Evolutionary conservation across 2,888 invertebrate genomes (phyloP).

Genomic region (Thyatira batis): DNA sequence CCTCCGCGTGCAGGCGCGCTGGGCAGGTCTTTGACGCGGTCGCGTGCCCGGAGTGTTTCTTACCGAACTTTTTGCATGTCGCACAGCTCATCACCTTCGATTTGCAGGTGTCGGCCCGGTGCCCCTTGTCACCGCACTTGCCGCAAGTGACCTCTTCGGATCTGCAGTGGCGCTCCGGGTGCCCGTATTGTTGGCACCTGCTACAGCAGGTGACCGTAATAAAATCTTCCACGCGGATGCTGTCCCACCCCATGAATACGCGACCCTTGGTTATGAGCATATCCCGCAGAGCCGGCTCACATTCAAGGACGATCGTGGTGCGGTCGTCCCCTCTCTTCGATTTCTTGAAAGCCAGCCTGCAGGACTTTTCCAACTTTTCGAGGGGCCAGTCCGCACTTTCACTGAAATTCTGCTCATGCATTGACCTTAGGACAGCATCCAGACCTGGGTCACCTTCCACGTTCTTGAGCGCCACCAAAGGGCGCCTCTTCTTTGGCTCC

Average conservation of each 20-base stretch:
- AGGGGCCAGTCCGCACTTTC: not conserved
- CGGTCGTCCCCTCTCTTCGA: constrained; percentile 1
- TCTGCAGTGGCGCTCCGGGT: constrained; percentile 33
- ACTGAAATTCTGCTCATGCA: not conserved
- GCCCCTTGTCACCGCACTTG: constrained; percentile 24
- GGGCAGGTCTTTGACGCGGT: constrained; percentile 24
- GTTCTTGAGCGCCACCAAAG: not conserved
- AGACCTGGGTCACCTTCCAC: not conserved
- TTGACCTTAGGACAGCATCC: not conserved
- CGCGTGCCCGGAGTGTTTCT: constrained; percentile 8
- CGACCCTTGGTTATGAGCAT: not conserved
- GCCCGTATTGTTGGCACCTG: constrained; percentile 40
- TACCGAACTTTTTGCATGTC: constrained; percentile 24
- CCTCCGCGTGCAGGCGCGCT: constrained; percentile 16
- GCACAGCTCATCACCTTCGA: constrained; percentile 14
- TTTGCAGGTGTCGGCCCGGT: constrained; percentile 14
- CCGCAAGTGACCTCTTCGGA: constrained; percentile 15
- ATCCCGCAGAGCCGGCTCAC: constrained; percentile 4
- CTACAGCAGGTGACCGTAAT: constrained; percentile 22
- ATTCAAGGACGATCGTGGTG: constrained; percentile 14
- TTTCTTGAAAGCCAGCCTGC: not conserved
- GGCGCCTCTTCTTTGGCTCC: not conserved
- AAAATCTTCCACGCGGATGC: constrained; percentile 5
- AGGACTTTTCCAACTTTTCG: not conserved
- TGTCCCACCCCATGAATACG: constrained; percentile 24